A percentile compares a stretch with the other conserved stretches of the same genome.
Conservation (phyloP, 2,797 vertebrate genomes). For the Phrynocephalus forsythii region DNA sequence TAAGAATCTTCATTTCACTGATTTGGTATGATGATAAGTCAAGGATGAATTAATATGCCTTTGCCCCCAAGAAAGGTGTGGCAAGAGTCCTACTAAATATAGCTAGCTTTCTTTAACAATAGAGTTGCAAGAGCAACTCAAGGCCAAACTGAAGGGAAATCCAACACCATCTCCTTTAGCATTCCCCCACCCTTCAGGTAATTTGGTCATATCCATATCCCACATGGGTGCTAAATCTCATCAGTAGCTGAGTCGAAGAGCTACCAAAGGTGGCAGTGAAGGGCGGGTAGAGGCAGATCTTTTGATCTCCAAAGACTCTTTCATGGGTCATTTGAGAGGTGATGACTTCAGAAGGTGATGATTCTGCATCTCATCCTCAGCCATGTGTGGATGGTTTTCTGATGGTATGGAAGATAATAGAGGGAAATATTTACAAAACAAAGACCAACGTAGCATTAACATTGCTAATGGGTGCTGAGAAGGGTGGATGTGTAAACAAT, state of each 20-base stretch:
- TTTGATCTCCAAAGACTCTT: conserved; percentile 81
- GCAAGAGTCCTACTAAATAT: conserved; percentile 61
- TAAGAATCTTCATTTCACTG: conserved; percentile 47
- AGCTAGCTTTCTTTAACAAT: conserved; percentile 59
- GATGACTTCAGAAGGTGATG: conserved; percentile 68
- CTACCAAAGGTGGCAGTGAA: conserved; percentile 42
- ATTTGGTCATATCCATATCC: conserved; percentile 63
- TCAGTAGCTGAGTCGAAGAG: conserved; percentile 63
- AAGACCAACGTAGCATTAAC: conserved; percentile 45
- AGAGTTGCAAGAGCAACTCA: conserved; percentile 34
- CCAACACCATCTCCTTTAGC: conserved; percentile 48
- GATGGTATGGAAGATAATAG: conserved; percentile 63
- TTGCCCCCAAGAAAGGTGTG: conserved; percentile 56
- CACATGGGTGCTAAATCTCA: conserved; percentile 79
- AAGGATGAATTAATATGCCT: conserved; percentile 40
- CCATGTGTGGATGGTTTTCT: conserved; percentile 68
- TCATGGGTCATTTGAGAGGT: conserved; percentile 74
- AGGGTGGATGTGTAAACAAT: conserved; percentile 52
- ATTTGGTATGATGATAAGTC: conserved; percentile 61
- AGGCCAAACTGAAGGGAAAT: conserved; percentile 42
- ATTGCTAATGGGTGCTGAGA: conserved; percentile 67
- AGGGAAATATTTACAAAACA: conserved; percentile 45
- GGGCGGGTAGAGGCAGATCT: conserved; percentile 35
- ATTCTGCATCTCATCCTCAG: conserved; percentile 76
- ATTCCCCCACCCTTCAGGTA: conserved; percentile 40